These are phyloP conservation scores for Myiozetetes cayanensis DNA, from an alignment of 2,113 vertebrate species.

Conservation along the genomic window DNA sequence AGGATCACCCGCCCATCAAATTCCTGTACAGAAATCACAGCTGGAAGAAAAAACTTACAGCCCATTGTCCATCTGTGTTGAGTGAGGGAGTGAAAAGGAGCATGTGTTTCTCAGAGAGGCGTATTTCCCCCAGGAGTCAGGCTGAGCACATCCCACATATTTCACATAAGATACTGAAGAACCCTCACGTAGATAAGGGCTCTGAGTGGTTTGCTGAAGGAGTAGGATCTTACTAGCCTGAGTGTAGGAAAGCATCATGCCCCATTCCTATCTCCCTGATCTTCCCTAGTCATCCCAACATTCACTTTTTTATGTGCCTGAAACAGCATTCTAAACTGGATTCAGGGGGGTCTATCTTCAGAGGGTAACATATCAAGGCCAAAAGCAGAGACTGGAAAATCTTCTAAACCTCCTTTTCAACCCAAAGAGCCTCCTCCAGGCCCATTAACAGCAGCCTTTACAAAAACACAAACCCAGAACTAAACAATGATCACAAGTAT, in stretches of 20 bases:
- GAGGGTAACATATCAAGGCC: neutral
- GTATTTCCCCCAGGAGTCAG: neutral
- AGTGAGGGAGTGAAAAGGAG: neutral
- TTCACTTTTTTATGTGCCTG: neutral
- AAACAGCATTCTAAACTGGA: neutral
- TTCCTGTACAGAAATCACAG: neutral
- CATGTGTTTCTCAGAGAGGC: neutral
- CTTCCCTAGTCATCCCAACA: neutral
- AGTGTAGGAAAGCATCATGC: neutral
- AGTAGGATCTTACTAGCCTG: neutral
- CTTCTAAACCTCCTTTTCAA: neutral
- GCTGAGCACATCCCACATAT: neutral
- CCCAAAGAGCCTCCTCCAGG: fast-evolving
- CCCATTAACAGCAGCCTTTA: neutral
- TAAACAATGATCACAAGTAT: neutral
- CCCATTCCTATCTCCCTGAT: neutral
- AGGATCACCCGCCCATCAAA: neutral
- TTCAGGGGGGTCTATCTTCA: neutral
- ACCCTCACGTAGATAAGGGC: neutral
- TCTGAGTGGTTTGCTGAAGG: neutral
- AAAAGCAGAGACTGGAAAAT: neutral
- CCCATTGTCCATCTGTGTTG: neutral
- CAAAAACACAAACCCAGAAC: neutral
- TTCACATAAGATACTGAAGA: neutral
- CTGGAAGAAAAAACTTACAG: neutral